phyloP scores from a whole-genome alignment of 2,113 vertebrate genomes.

The Pithys albifrons region DNA sequence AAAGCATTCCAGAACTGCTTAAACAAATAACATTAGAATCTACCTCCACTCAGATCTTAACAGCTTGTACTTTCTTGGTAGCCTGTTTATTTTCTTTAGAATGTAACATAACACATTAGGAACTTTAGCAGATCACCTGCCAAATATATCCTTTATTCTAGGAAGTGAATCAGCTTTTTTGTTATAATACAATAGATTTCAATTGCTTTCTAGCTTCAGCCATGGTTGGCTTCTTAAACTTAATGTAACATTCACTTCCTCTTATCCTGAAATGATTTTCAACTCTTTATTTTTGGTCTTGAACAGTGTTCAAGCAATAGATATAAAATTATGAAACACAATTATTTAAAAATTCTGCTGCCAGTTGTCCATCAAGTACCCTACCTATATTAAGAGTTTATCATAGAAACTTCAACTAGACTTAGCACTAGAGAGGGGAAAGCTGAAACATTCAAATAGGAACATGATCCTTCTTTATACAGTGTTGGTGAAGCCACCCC shows the following conservation, averaged over 20 bases:
- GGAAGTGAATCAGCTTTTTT: neutral
- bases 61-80: neutral
- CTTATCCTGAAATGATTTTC: neutral
- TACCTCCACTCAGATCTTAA: neutral
- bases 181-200: neutral
- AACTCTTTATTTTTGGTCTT: neutral
- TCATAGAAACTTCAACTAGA: neutral
- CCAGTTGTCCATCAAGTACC: neutral
- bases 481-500: neutral
- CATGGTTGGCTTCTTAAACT: neutral
- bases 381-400: neutral
- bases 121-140: neutral
- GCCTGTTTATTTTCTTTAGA: conserved; percentile 23
- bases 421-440: neutral
- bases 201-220: neutral
- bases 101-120: neutral
- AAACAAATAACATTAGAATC: conserved; percentile 30
- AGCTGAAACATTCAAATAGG: neutral
- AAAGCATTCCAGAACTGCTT: conserved; percentile 53
- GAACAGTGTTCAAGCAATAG: neutral
- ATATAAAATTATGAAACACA: neutral
- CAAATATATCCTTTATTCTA: neutral
- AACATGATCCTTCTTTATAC: neutral
- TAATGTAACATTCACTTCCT: neutral
- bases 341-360: neutral